These are phyloP conservation scores for Hydra vulgaris DNA, from an alignment of 30 jellyfish, hydroid and myxozoan species.

Conservation along the genomic window DNA sequence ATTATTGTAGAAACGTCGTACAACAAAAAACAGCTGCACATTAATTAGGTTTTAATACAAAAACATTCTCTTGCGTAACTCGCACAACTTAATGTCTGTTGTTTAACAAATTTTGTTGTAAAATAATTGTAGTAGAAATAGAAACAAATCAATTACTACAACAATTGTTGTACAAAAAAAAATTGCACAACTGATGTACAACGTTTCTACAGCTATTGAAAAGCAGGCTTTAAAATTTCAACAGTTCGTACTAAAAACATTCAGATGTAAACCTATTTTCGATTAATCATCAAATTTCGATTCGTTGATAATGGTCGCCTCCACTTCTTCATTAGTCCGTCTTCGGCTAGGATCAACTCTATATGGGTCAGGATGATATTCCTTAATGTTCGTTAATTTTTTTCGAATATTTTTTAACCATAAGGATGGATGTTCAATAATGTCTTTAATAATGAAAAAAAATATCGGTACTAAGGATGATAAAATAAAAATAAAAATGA, in stretches of 20 bases:
- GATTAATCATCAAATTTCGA: not conserved
- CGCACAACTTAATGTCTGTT: no score
- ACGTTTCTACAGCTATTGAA: no score
- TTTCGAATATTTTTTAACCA: conserved; percentile 55
- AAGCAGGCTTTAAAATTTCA: no score
- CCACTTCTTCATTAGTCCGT: conserved; percentile 54
- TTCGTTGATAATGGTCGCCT: not conserved
- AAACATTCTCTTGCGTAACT: no score
- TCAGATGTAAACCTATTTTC: not conserved
- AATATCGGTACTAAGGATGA: conserved; percentile 55
- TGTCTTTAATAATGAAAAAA: conserved; percentile 39
- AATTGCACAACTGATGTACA: no score
- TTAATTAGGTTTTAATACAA: no score
- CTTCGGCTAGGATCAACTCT: conserved; percentile 64
- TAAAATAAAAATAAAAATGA: conserved; percentile 43
- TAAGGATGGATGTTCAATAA: conserved; percentile 44
- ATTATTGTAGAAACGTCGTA: no score
- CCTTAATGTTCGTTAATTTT: conserved; percentile 42
- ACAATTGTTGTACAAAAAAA: no score
- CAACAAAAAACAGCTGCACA: no score
- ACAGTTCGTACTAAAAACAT: not conserved
- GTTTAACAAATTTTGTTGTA: no score
- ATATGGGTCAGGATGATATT: conserved; percentile 80
- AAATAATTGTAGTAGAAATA: no score
- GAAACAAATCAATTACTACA: no score